Percentiles rank a stretch among this genome's conserved stretches.
phyloP scores from a whole-genome alignment of 2,797 vertebrate species.

The Argyrosomus regius region DNA sequence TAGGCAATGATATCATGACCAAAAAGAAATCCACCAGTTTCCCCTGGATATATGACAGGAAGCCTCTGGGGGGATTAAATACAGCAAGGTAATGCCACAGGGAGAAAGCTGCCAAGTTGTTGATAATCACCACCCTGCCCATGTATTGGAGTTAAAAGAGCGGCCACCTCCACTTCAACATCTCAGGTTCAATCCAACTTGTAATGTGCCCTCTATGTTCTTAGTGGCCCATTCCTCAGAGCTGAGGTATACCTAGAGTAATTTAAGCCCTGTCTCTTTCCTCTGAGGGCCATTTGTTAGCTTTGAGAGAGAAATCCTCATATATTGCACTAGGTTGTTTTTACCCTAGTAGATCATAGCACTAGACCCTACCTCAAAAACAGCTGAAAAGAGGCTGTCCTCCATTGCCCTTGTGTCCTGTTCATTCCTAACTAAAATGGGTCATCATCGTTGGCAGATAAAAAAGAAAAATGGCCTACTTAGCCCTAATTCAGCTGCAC shows the following conservation, averaged over 20 bases:
- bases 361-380: slow-evolving; percentile 28
- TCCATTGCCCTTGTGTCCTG: slow-evolving; percentile 46
- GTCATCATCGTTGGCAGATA: slow-evolving; percentile 63
- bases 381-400: slow-evolving; percentile 35
- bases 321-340: slow-evolving; percentile 33
- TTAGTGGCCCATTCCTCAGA: slow-evolving; percentile 35
- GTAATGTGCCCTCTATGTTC: slow-evolving; percentile 43
- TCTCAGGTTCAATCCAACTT: slow-evolving; percentile 15
- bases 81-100: slow-evolving; percentile 54
- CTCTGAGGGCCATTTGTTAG: slow-evolving; percentile 45
- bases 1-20: slow-evolving; percentile 48
- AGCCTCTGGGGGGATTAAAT: slow-evolving; percentile 52
- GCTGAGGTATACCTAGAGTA: slow-evolving; percentile 19
- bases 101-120: slow-evolving; percentile 50
- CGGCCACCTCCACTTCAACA: slow-evolving; percentile 23
- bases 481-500: slow-evolving; percentile 45
- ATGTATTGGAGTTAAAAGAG: slow-evolving; percentile 37
- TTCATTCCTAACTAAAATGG: slow-evolving; percentile 59
- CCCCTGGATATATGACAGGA: slow-evolving; percentile 54
- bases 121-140: slow-evolving; percentile 50
- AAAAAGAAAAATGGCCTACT: slow-evolving; percentile 66
- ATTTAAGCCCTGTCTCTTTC: slow-evolving; percentile 48
- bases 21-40: slow-evolving; percentile 36
- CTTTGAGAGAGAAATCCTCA: slow-evolving; percentile 26
- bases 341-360: slow-evolving; percentile 20